A percentile compares a stretch with the other conserved stretches of the same genome.
These are phyloP conservation scores for Spondyliosoma cantharus DNA, from an alignment of 2,797 vertebrate genomes.

Conservation along the genomic window DNA sequence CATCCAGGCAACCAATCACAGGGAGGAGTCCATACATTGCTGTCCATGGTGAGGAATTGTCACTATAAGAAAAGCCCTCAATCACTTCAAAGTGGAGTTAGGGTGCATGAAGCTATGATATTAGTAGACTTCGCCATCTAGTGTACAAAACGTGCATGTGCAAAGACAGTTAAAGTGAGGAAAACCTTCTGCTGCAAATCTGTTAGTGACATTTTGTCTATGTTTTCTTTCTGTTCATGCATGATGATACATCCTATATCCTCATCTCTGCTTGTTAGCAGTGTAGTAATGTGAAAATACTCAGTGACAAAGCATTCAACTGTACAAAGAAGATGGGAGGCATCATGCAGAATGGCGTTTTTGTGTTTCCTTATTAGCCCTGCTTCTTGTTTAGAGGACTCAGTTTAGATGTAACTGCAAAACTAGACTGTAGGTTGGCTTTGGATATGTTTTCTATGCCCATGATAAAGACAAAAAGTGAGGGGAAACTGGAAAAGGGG, in stretches of 20 bases:
- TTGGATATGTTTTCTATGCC: too few relatives aligned
- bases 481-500: too few relatives aligned
- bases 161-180: constrained; percentile 4
- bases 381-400: too few relatives aligned
- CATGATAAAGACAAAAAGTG: too few relatives aligned
- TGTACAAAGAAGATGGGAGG: too few relatives aligned
- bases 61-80: background rate
- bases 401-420: too few relatives aligned
- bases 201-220: background rate
- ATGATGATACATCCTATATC: background rate
- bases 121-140: constrained; percentile 65
- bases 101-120: background rate
- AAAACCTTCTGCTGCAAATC: background rate
- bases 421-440: too few relatives aligned
- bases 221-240: background rate
- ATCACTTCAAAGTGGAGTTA: background rate
- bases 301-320: too few relatives aligned
- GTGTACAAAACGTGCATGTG: constrained; percentile 50
- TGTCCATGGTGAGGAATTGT: constrained; percentile 71
- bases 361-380: too few relatives aligned
- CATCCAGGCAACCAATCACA: background rate
- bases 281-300: too few relatives aligned
- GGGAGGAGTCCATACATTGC: constrained; percentile 25
- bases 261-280: background rate
- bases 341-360: too few relatives aligned